Percentiles rank a stretch among this genome's conserved stretches.
Evolutionary conservation across 2,888 invertebrate genomes (phyloP).

Genomic region (Fabriciana adippe): DNA sequence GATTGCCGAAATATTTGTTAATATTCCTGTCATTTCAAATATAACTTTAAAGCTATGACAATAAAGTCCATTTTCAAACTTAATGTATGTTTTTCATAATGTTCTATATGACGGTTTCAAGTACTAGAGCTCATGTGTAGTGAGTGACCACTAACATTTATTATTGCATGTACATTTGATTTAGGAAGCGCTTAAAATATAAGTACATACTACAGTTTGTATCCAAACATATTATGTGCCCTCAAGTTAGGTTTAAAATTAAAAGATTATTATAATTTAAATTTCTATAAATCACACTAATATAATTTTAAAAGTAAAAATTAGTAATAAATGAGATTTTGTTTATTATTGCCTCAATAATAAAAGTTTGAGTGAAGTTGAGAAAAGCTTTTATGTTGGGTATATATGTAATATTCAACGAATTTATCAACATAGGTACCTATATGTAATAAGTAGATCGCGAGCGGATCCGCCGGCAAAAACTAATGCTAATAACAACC

Average conservation of each 20-base stretch:
- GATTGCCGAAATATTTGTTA: slow-evolving; percentile 19
- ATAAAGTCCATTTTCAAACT: neutral
- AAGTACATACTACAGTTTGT: neutral
- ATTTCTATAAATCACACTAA: too few relatives aligned
- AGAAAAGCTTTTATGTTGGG: too few relatives aligned
- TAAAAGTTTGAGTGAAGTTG: too few relatives aligned
- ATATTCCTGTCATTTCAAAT: neutral
- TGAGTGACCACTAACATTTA: slow-evolving; percentile 17
- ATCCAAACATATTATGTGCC: neutral
- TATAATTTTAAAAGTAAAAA: too few relatives aligned
- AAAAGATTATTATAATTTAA: too few relatives aligned
- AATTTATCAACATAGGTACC: too few relatives aligned
- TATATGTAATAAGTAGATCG: too few relatives aligned
- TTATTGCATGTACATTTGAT: slow-evolving; percentile 6
- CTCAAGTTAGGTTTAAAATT: neutral
- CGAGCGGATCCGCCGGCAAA: too few relatives aligned
- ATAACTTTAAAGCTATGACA: fast-evolving
- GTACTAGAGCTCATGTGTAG: neutral
- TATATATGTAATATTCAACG: too few relatives aligned
- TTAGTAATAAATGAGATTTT: too few relatives aligned
- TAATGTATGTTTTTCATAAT: neutral
- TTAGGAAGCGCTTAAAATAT: neutral
- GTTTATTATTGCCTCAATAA: too few relatives aligned
- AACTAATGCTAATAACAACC: too few relatives aligned
- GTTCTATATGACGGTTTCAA: neutral